Conservation (phyloP, 2,797 vertebrate genomes). For the Myotis findleyi region DNA sequence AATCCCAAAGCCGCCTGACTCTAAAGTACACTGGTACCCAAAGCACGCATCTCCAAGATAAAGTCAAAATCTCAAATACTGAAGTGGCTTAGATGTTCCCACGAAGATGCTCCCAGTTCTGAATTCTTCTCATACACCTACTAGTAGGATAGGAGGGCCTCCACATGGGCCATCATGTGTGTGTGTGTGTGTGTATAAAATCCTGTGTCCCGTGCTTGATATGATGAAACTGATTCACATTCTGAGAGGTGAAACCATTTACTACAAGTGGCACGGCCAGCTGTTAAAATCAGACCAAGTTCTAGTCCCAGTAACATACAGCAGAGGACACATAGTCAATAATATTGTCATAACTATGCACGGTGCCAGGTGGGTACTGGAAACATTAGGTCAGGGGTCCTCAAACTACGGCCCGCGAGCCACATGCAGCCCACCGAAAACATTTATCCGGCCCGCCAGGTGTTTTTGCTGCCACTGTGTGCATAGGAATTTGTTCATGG, state of each 20-base stretch:
- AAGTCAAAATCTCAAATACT: slow-evolving; percentile 9
- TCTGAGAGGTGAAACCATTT: not conserved
- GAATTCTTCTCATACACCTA: not conserved
- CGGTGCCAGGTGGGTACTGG: not conserved
- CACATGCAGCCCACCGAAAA: too few species aligned
- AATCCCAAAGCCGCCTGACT: not conserved
- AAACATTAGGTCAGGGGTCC: not conserved
- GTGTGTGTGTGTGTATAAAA: too few species aligned
- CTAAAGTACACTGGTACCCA: not conserved
- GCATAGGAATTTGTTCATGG: too few species aligned
- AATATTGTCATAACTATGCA: too few species aligned
- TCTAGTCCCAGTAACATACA: not conserved
- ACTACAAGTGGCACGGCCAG: not conserved
- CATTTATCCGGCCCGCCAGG: too few species aligned
- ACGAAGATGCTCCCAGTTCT: not conserved
- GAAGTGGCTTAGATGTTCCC: not conserved
- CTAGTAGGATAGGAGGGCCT: not conserved
- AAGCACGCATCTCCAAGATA: not conserved
- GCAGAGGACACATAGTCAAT: not conserved
- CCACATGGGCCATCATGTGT: too few species aligned
- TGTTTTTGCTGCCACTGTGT: too few species aligned
- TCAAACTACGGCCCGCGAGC: too few species aligned
- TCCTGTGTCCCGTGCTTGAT: not conserved
- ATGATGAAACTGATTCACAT: not conserved
- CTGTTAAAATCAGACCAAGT: not conserved